These are phyloP conservation scores for Melanostigma gelatinosum DNA, from an alignment of 2,113 vertebrate genomes.

Conservation along the genomic window DNA sequence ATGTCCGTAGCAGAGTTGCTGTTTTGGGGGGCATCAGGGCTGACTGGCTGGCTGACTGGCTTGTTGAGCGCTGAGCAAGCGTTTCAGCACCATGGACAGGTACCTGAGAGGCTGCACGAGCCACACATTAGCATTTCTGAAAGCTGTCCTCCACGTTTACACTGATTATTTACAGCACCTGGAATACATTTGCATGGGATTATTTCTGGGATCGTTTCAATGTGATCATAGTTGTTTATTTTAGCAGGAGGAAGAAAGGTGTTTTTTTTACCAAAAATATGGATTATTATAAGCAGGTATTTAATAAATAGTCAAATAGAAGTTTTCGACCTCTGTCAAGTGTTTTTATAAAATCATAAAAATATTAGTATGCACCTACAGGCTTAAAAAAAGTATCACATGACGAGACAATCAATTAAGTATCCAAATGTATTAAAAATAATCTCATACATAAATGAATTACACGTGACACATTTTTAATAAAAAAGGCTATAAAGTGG, in stretches of 20 bases:
- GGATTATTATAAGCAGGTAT: background rate
- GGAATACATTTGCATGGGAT: slow-evolving; percentile 58
- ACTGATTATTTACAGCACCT: slow-evolving; percentile 61
- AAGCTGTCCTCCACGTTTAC: slow-evolving; percentile 57
- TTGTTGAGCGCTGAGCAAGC: slow-evolving; percentile 47
- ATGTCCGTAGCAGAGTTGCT: slow-evolving; percentile 57
- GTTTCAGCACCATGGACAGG: slow-evolving; percentile 85
- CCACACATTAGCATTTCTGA: slow-evolving; percentile 62
- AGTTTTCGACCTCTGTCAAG: background rate
- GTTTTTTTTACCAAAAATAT: background rate
- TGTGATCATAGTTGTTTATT: slow-evolving; percentile 6
- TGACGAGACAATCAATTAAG: background rate
- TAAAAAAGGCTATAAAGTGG: slow-evolving; percentile 9
- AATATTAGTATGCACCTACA: background rate
- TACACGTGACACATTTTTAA: background rate
- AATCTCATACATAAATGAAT: background rate
- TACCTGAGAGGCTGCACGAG: slow-evolving; percentile 48
- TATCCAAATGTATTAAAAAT: background rate
- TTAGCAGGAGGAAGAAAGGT: background rate
- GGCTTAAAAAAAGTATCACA: background rate
- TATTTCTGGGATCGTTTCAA: slow-evolving; percentile 31
- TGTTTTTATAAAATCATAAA: background rate
- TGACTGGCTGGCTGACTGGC: slow-evolving; percentile 24
- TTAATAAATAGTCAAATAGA: background rate
- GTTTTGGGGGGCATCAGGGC: slow-evolving; percentile 44